phyloP scores from a whole-genome alignment of 2,113 vertebrate species.

The Anguilla japonica region DNA sequence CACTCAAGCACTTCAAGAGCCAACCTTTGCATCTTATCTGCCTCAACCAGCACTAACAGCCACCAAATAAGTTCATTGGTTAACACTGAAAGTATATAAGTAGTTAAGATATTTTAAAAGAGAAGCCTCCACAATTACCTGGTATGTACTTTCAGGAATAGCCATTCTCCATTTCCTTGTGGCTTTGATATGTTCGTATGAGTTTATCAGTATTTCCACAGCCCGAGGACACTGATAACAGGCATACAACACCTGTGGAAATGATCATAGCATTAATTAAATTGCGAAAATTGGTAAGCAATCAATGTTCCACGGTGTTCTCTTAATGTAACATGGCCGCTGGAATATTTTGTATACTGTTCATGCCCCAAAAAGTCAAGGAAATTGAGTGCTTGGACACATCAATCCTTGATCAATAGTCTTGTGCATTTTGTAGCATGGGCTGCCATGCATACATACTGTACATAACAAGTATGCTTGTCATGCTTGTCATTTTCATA shows the following conservation, averaged over 20 bases:
- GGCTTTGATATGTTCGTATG: constrained; percentile 79
- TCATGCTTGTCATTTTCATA: too few relatives aligned
- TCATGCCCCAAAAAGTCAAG: too few relatives aligned
- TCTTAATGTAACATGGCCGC: background rate
- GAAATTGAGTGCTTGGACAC: too few relatives aligned
- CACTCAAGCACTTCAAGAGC: too few relatives aligned
- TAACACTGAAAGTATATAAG: background rate
- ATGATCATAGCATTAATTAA: constrained; percentile 13
- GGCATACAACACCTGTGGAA: constrained; percentile 81
- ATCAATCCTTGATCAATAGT: too few relatives aligned
- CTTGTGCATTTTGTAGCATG: too few relatives aligned
- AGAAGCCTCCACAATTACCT: constrained; percentile 67
- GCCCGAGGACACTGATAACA: constrained; percentile 79
- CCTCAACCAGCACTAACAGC: background rate
- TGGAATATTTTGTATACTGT: background rate
- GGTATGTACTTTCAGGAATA: constrained; percentile 80
- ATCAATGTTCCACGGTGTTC: background rate
- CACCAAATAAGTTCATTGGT: too few relatives aligned
- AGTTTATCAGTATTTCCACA: constrained; percentile 84
- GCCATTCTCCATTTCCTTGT: constrained; percentile 83
- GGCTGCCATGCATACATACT: too few relatives aligned
- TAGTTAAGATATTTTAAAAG: background rate
- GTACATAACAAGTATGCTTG: too few relatives aligned
- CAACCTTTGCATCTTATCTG: background rate
- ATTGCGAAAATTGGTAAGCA: background rate